Conservation (phyloP, 2,888 invertebrate species). For the Lycocerus yunnanus region DNA sequence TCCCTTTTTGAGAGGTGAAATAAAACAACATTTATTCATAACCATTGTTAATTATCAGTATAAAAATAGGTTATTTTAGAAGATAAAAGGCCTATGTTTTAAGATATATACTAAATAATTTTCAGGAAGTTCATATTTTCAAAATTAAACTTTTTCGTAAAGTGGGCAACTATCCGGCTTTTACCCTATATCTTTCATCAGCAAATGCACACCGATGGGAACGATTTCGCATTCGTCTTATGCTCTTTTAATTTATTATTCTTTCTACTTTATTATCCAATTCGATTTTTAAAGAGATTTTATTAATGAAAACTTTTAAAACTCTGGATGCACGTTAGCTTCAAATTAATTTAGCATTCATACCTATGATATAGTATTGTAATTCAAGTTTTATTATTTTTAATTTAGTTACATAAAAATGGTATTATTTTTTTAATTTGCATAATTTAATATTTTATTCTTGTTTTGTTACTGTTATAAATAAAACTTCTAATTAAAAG, state of each 20-base stretch:
- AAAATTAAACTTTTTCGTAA: too few relatives aligned
- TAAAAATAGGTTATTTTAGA: too few relatives aligned
- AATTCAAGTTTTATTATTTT: not conserved
- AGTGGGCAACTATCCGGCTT: too few relatives aligned
- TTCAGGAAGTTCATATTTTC: too few relatives aligned
- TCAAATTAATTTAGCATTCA: not conserved
- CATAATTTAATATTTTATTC: not conserved
- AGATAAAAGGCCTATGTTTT: too few relatives aligned
- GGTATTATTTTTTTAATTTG: not conserved
- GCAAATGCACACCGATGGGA: not conserved
- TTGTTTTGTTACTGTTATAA: not conserved
- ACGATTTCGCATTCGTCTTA: not conserved
- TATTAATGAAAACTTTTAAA: not conserved
- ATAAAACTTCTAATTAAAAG: not conserved
- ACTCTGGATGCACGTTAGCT: not conserved
- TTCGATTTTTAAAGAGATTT: not conserved
- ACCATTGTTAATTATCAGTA: too few relatives aligned
- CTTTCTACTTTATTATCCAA: not conserved
- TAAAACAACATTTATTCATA: too few relatives aligned
- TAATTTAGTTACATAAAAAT: not conserved
- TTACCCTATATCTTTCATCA: not conserved
- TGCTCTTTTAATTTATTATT: not conserved
- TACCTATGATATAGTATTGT: not conserved
- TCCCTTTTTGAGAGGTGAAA: too few relatives aligned
- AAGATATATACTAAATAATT: too few relatives aligned